Percentiles rank a stretch among this genome's conserved stretches.
These are phyloP conservation scores for Leucoraja erinaceus DNA, from an alignment of 2,113 vertebrate species.

Conservation along the genomic window DNA sequence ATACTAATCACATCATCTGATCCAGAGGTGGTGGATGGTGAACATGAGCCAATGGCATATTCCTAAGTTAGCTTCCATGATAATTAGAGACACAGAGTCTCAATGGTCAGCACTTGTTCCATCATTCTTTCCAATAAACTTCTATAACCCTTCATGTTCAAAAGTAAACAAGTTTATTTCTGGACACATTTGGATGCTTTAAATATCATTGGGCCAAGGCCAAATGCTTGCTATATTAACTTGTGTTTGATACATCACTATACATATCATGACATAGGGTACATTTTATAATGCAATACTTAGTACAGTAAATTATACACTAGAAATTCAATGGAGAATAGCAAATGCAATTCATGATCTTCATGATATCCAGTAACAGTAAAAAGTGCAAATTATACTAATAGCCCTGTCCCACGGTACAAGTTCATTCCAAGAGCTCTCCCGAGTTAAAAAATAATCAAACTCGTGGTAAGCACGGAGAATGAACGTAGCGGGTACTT, in stretches of 20 bases:
- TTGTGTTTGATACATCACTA: background rate
- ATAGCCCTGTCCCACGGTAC: too few relatives aligned
- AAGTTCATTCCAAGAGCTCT: too few relatives aligned
- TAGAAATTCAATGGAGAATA: background rate
- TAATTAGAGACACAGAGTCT: conserved; percentile 7
- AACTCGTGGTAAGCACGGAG: too few relatives aligned
- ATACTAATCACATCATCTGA: background rate
- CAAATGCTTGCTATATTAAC: background rate
- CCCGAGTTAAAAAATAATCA: too few relatives aligned
- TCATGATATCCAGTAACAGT: background rate
- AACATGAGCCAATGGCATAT: background rate
- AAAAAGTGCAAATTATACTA: background rate
- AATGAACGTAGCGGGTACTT: too few relatives aligned
- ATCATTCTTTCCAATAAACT: background rate
- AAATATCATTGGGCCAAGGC: conserved; percentile 7
- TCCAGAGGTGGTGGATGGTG: background rate
- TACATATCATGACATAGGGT: background rate
- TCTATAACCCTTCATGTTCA: background rate
- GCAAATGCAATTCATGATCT: background rate
- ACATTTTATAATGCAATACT: background rate
- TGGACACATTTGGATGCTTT: background rate
- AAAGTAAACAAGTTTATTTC: conserved; percentile 29
- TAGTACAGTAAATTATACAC: background rate
- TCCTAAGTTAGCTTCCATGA: background rate
- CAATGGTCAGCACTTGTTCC: background rate